A percentile compares a stretch with the other conserved stretches of the same genome.
These are phyloP conservation scores for Hestina assimilis DNA, from an alignment of 1,140 invertebrate genomes.

Conservation along the genomic window DNA sequence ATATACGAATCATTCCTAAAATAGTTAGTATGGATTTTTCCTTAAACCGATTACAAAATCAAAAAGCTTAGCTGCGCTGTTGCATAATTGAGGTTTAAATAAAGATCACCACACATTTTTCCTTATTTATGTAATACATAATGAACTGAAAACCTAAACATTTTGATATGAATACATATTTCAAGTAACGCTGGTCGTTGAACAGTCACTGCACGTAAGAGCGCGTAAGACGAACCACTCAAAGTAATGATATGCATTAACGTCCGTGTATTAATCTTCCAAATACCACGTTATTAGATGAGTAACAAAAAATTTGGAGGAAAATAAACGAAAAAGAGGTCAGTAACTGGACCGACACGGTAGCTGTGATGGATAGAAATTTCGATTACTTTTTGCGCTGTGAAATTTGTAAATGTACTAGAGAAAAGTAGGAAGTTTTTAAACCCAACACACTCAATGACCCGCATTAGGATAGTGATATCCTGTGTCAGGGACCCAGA, in stretches of 20 bases:
- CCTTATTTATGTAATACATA: not conserved
- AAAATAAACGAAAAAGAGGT: slow-evolving; percentile 56
- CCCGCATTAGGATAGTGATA: too few species aligned
- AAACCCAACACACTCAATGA: too few species aligned
- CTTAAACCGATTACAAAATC: too few species aligned
- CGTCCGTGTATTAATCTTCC: slow-evolving; percentile 57
- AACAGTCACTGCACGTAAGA: slow-evolving; percentile 14
- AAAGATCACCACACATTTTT: too few species aligned
- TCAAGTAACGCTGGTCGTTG: slow-evolving; percentile 23
- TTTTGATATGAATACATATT: slow-evolving; percentile 1
- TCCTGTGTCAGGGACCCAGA: too few species aligned
- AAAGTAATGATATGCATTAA: slow-evolving; percentile 72
- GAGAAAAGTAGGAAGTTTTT: too few species aligned
- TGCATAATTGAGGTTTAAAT: not conserved
- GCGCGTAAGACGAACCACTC: slow-evolving; percentile 52
- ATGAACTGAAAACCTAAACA: not conserved
- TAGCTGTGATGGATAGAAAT: slow-evolving; percentile 36
- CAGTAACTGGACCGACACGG: slow-evolving; percentile 63
- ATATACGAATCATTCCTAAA: too few species aligned
- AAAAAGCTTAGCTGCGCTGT: not conserved
- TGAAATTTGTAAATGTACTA: not conserved
- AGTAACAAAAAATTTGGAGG: slow-evolving; percentile 42
- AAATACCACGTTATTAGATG: slow-evolving; percentile 64
- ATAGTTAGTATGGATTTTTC: too few species aligned
- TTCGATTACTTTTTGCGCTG: not conserved